Base-by-base conservation (phyloP, 2,888 invertebrate genomes). In the Watsonalla binaria region DNA sequence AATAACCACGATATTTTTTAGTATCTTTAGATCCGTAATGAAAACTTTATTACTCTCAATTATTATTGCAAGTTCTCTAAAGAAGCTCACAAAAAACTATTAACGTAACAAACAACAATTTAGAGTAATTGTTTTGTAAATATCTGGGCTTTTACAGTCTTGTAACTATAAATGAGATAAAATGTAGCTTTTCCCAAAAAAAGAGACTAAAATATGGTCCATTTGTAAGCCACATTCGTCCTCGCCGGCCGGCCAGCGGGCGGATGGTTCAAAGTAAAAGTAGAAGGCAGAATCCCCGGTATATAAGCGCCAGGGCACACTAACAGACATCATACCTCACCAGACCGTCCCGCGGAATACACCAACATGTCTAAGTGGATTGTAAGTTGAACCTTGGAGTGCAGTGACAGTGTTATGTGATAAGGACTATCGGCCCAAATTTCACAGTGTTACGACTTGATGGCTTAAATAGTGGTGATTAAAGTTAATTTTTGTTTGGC, bases 301-400 rank as follows among this genome's bases (percentile, higher is more conserved):
- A 90, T 90, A 90, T 63, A 90, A 90, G 78, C 78, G 69, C 56
- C 61, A 59, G 78, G 70, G 66, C 66, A 64, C 59, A 57, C 72
- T 53, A 62, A 59, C 67, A 64, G 63, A 46, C 82, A 86, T 84
- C 90, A 89, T 76, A 86, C 78, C 79, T 77, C 78, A 74, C 71
- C 77, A 59, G 74, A 70, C 78, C 68, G 70, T 73, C 70, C 72
- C 70, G 68, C 78, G 72, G 78, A 68, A 74, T 69, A 68, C 70
- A 76, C 73, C 72, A 74, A 78, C 73, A 90, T 90, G 90, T 86
- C 88, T 72, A 86, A 84, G 82, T 86, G 84, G 84, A 87, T 90
- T 75, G 90, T 90, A 90, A 90, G 90, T 90, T 57, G 57, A 53
- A 37, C 57, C 53, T 52, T 67, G 85, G 85, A 86, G 81, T 90